Percentiles rank a stretch among this genome's conserved stretches.
These are phyloP conservation scores for Portunus trituberculatus DNA, from an alignment of 1,140 invertebrate genomes.

Conservation along the genomic window DNA sequence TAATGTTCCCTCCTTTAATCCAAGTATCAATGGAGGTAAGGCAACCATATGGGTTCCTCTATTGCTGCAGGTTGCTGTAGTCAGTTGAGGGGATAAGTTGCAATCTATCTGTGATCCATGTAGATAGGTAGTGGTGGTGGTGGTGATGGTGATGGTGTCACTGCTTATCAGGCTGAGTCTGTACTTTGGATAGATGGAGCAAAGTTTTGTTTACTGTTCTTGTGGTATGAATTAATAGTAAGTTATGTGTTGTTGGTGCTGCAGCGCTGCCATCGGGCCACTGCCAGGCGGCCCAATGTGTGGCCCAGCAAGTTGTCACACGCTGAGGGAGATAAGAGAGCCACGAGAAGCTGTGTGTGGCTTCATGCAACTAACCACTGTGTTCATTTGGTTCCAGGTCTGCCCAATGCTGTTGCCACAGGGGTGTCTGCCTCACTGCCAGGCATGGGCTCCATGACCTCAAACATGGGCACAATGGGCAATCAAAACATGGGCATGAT, in stretches of 20 bases:
- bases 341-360: neutral
- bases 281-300: no score
- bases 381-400: conserved; percentile 46
- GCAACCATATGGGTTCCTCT: neutral
- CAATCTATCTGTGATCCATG: no score
- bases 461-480: conserved; percentile 67
- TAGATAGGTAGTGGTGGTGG: no score
- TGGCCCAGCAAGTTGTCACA: no score
- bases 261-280: no score
- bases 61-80: neutral
- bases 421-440: conserved; percentile 49
- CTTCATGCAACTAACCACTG: neutral
- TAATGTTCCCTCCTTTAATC: conserved; percentile 66
- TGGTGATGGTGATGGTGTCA: no score
- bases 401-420: conserved; percentile 40
- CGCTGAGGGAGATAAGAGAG: neutral
- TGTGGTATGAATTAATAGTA: no score
- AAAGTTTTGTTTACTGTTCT: no score
- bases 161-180: no score
- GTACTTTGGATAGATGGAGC: no score
- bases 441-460: conserved; percentile 66
- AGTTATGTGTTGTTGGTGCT: no score
- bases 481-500: conserved; percentile 76
- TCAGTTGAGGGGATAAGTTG: neutral
- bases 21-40: conserved; percentile 66